Conservation (phyloP, 2,113 vertebrate species). For the Todiramphus chloris region DNA sequence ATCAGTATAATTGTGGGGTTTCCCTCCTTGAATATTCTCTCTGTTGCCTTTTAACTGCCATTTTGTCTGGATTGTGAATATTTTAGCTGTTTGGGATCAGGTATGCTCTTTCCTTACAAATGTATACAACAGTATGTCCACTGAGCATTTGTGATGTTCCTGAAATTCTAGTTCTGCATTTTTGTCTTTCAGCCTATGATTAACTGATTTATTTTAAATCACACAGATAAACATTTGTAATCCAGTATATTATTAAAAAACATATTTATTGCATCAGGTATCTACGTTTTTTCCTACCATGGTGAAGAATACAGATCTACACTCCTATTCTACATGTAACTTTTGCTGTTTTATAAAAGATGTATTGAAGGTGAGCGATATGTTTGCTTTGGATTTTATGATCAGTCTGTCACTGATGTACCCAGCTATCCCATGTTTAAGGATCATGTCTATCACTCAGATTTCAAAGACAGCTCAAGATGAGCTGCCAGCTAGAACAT, state of each 20-base stretch:
- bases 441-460: neutral
- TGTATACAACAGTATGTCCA: neutral
- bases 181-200: neutral
- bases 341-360: neutral
- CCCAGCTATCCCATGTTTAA: neutral
- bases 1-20: neutral
- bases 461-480: constrained; percentile 27
- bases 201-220: neutral
- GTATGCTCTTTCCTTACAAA: neutral
- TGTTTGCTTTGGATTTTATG: neutral
- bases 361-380: neutral
- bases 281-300: neutral
- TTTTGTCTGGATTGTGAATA: neutral
- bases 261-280: neutral
- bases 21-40: neutral
- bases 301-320: neutral
- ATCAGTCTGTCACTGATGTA: neutral
- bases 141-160: neutral
- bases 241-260: neutral
- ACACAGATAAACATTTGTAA: neutral
- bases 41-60: neutral
- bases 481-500: neutral
- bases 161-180: neutral
- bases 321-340: neutral
- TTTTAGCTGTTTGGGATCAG: neutral